These are phyloP conservation scores for Pongo abelii DNA, from an alignment of 2,113 vertebrate genomes.

Conservation along the genomic window DNA sequence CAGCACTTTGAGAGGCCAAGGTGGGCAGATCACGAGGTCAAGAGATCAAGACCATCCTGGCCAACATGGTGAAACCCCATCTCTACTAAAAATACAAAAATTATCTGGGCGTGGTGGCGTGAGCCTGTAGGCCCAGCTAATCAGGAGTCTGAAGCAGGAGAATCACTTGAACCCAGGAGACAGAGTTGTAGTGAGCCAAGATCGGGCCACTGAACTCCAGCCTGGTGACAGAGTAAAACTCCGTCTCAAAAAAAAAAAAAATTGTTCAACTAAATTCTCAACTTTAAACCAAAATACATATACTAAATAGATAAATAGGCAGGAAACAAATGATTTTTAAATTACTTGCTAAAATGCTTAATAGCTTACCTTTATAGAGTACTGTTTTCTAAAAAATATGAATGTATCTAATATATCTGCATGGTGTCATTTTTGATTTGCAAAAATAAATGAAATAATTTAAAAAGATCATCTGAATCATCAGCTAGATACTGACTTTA, in stretches of 20 bases:
- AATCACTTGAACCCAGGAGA: no score
- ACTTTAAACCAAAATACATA: not conserved
- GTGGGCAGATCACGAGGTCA: no score
- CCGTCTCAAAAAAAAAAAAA: not conserved
- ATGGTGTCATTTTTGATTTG: not conserved
- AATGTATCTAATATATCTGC: not conserved
- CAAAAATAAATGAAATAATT: not conserved
- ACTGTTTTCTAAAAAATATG: not conserved
- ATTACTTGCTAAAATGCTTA: not conserved
- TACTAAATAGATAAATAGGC: not conserved
- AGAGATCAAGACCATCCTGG: no score
- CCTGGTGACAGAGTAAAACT: no score
- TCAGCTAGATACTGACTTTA: not conserved
- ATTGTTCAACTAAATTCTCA: not conserved
- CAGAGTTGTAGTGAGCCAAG: no score
- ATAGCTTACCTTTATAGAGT: not conserved
- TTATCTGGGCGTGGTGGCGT: no score
- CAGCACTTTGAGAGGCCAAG: no score
- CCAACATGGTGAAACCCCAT: no score
- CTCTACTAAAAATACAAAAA: no score
- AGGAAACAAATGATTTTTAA: not conserved
- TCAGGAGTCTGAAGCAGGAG: no score
- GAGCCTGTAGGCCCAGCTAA: no score
- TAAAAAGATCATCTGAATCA: not conserved
- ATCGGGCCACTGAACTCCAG: no score